Conservation (phyloP, 2,797 vertebrate genomes). For the Pseudochaenichthys georgianus region DNA sequence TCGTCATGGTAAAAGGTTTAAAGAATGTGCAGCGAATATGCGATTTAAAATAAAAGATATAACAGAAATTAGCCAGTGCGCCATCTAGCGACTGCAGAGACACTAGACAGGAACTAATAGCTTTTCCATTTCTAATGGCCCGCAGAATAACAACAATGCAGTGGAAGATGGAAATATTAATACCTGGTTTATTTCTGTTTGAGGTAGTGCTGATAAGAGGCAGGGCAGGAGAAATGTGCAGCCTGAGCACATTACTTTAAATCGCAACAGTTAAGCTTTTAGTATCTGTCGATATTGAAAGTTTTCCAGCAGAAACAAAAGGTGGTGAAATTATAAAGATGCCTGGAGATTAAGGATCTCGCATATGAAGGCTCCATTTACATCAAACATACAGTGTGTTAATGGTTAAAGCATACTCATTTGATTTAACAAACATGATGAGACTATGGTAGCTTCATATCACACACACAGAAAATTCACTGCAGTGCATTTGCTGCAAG, state of each 20-base stretch:
- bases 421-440: neutral
- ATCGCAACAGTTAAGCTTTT: neutral
- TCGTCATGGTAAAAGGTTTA: constrained; percentile 55
- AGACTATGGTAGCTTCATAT: neutral
- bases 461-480: constrained; percentile 16
- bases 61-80: constrained; percentile 44
- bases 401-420: neutral
- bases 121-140: constrained; percentile 21
- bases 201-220: neutral
- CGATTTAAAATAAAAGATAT: constrained; percentile 18
- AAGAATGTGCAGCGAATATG: constrained; percentile 49
- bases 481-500: constrained; percentile 26
- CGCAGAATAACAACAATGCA: constrained; percentile 51
- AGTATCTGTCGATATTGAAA: neutral
- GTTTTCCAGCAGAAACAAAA: neutral
- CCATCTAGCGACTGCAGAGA: constrained; percentile 61
- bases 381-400: neutral
- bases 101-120: constrained; percentile 19
- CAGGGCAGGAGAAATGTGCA: constrained; percentile 1
- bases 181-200: constrained; percentile 9
- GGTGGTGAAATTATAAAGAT: neutral
- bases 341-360: constrained; percentile 8
- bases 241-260: neutral
- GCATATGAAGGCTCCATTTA: neutral
- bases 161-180: constrained; percentile 23